A percentile compares a stretch with the other conserved stretches of the same genome.
phyloP scores from a whole-genome alignment of 2,888 invertebrate species.

The Habrosyne pyritoides region DNA sequence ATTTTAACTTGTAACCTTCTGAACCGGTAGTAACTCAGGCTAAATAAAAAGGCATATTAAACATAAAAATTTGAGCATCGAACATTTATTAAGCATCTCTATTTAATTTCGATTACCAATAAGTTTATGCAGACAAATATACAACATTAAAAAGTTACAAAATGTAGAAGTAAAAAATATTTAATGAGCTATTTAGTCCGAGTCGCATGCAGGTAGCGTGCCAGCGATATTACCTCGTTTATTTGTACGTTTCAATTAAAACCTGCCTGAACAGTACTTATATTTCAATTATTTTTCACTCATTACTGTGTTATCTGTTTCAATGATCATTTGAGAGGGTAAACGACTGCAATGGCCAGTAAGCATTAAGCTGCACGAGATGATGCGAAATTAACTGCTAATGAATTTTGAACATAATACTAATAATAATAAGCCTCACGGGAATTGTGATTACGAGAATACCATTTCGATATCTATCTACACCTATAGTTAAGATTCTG shows the following conservation, averaged over 20 bases:
- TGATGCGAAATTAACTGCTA: neutral
- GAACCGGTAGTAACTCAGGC: neutral
- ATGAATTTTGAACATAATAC: neutral
- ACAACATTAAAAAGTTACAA: conserved; percentile 2
- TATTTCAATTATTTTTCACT: neutral
- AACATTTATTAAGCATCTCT: neutral
- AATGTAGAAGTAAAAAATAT: conserved; percentile 1
- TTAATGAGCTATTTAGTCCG: neutral
- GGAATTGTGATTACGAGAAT: neutral
- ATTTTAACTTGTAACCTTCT: neutral
- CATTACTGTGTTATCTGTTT: neutral
- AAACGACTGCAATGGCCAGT: neutral
- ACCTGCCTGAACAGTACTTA: conserved; percentile 1
- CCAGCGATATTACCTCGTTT: conserved; percentile 3
- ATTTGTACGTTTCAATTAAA: conserved; percentile 5
- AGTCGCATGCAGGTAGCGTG: conserved; percentile 7
- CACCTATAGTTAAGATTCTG: neutral
- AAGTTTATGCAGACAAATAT: neutral
- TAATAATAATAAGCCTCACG: neutral
- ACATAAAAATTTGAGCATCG: neutral
- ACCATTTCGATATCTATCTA: neutral
- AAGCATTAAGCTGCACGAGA: neutral
- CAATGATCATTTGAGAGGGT: conserved; percentile 2
- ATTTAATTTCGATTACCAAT: neutral
- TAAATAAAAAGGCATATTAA: neutral